Evolutionary conservation across 2,113 vertebrate genomes (phyloP).

Genomic region (Gyps fulvus): DNA sequence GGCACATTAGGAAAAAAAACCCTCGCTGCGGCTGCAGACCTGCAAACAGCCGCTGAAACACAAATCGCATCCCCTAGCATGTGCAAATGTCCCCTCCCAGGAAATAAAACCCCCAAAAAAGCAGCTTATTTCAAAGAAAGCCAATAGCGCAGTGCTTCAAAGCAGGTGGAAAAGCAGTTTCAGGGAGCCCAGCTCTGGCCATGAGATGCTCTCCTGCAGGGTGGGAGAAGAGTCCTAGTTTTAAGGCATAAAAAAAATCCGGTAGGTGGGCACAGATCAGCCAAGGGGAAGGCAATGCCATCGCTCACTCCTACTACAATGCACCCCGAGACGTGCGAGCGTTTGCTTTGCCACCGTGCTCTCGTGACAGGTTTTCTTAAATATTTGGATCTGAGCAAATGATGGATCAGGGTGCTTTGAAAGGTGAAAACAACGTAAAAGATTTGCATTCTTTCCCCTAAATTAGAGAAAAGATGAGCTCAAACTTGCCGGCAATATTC

Average conservation of each 20-base stretch:
- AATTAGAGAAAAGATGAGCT: background rate
- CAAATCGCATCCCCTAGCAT: background rate
- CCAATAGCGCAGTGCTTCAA: background rate
- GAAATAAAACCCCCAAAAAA: background rate
- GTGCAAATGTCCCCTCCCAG: background rate
- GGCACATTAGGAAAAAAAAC: background rate
- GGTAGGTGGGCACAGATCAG: background rate
- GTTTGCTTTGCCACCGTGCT: background rate
- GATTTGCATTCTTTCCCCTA: background rate
- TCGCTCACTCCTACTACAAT: rapidly evolving
- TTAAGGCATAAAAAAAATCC: background rate
- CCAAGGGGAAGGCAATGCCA: background rate
- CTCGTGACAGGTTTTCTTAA: rapidly evolving
- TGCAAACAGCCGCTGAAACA: background rate
- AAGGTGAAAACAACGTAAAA: background rate
- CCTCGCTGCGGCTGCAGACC: background rate
- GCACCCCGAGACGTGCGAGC: rapidly evolving
- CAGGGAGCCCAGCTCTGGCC: rapidly evolving
- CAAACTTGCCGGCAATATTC: background rate
- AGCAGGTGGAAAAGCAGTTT: background rate
- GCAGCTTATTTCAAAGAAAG: background rate
- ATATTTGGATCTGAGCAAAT: background rate
- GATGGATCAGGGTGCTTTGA: background rate
- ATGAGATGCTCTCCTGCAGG: background rate
- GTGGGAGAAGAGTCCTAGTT: background rate